These are phyloP conservation scores for Mythimna vitellina DNA, from an alignment of 2,888 invertebrate species.

Conservation along the genomic window DNA sequence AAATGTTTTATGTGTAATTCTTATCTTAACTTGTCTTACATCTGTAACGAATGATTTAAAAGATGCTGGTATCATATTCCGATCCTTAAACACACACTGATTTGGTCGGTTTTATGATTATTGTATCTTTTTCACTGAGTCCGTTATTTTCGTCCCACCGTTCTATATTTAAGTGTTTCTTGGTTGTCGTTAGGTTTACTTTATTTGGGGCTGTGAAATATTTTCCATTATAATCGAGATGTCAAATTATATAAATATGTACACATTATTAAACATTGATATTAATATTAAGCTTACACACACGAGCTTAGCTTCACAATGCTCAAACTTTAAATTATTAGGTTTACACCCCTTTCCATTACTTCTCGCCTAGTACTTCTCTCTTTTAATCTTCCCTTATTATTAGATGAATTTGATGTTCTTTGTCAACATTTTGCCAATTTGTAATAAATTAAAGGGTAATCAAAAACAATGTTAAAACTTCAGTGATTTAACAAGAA, in stretches of 20 bases:
- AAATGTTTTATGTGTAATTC: neutral
- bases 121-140: neutral
- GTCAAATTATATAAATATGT: slow-evolving; percentile 68
- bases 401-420: slow-evolving; percentile 50
- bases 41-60: neutral
- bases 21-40: neutral
- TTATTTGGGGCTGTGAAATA: slow-evolving; percentile 72
- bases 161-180: slow-evolving; percentile 31
- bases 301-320: slow-evolving; percentile 86
- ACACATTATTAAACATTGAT: slow-evolving; percentile 72
- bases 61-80: slow-evolving; percentile 6
- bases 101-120: slow-evolving; percentile 42
- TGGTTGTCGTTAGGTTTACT: slow-evolving; percentile 56
- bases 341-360: slow-evolving; percentile 68
- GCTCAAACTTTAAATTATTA: slow-evolving; percentile 77
- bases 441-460: slow-evolving; percentile 12
- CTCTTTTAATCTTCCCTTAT: slow-evolving; percentile 59
- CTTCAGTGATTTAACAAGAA: slow-evolving; percentile 15
- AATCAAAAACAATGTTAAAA: slow-evolving; percentile 10
- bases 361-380: slow-evolving; percentile 70
- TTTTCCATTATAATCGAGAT: slow-evolving; percentile 65
- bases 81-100: neutral
- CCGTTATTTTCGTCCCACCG: slow-evolving; percentile 37
- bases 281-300: slow-evolving; percentile 78
- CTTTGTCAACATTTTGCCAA: slow-evolving; percentile 37